Evolutionary conservation across 1,140 invertebrate species (phyloP), one percentile per base, ranked within the genome.

Genomic region (Zelostemma sp.): DNA sequence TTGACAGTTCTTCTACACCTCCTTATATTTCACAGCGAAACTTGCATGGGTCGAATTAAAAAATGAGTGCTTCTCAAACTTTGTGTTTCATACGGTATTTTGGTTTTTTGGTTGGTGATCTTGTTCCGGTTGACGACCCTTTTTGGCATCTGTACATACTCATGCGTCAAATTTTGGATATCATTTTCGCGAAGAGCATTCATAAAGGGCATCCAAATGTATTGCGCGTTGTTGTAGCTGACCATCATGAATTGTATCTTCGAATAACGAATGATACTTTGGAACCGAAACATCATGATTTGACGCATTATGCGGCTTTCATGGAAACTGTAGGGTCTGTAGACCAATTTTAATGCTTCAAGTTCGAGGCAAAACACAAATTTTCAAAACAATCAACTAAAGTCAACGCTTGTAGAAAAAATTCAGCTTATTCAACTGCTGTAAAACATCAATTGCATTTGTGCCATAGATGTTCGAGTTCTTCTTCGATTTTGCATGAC

Each of bases 331-430:
- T 1, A 19, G 35, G 50, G 3, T 35, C 35, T 38, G 35, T 38
- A 4, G 8, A n/a, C 12, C 35, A 38, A n/a, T 38, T 19, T 41
- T 3, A 9, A 21, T 40, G 16, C 3, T 21, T 40, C 1, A 18
- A 31, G 4, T 53, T 40, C 12, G 50, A 53, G 21, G 50, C 35
- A 3, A 53, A 53, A 8, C 49, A 51, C 11, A 51, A 16, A 18
- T 1, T 11, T 41, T 12, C 41, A 14, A 35, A 38, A 38, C 2
- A 38, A n/a, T 38, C 2, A 12, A n/a, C 11, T n/a, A 1, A n/a
- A 35, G 12, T 21, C 1, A 35, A 35, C 9, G n/a, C 48, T 35
- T 3, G 17, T 16, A 8, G 11, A 11, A 31, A n/a, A 11, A 15
- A 53, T 35, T 14, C n/a, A 12, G 19, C 9, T 21, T 19, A 2